Evolutionary conservation across 2,797 vertebrate genomes (phyloP), one percentile per base, ranked within the genome.

Genomic region (Acanthis flammea): DNA sequence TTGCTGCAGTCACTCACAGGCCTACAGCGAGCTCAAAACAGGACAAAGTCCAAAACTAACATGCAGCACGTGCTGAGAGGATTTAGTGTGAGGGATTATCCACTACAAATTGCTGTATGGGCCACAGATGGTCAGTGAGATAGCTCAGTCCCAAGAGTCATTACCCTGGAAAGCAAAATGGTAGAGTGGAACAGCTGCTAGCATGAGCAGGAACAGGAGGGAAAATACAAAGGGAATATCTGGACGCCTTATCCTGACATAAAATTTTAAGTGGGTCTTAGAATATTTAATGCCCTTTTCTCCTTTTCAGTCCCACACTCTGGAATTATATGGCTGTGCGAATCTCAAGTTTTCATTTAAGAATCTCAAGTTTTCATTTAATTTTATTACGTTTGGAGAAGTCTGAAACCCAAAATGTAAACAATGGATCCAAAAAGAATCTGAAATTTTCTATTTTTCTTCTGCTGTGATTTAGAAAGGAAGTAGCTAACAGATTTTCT

Each of bases 71-170:
- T 86, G 75, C 86, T 87, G 33, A 62, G 54, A 78, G 78, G 63
- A 60, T 87, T 92, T 87, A 83, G 61, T 41, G 12, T 58, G 75
- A 88, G 54, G 61, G 75, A 93, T 95, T 92, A 96, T 51, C 82
- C 53, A 39, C 85, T 92, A 88, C 91, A 91, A 90, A 94, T 87
- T 88, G 89, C 68, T 89, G 35, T 54, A 68, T 71, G 51, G 72
- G 88, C 81, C 79, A 89, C 95, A 96, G 94, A 96, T 93, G 91
- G 96, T 89, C 84, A 89, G 55, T 80, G 75, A 92, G 91, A 95
- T 80, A 93, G 75, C 61, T 88, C 2, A 0, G 39, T 91, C 91
- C 75, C 94, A 65, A 39, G 84, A 92, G 92, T 55, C 81, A 83
- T 91, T 94, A 95, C 65, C 54, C 79, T 91, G 91, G 47, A 85